Percentiles rank a stretch among this genome's conserved stretches.
These are phyloP conservation scores for Drosophila neoperkinsi DNA, from an alignment of 2,888 invertebrate species.

Conservation along the genomic window DNA sequence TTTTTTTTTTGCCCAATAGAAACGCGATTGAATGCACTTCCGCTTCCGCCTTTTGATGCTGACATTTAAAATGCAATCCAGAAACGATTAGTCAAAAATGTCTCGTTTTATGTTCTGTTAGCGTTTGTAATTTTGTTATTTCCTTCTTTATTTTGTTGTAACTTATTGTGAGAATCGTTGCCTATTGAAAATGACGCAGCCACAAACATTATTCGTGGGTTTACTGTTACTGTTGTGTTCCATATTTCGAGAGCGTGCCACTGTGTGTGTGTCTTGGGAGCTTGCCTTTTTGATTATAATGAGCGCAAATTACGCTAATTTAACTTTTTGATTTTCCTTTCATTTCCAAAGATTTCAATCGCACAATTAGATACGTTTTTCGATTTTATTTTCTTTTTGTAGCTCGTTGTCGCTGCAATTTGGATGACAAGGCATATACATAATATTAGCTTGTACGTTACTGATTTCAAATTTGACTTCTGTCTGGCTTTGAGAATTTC, in stretches of 20 bases:
- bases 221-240: constrained; percentile 4
- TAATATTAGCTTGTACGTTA: background rate
- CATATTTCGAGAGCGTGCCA: constrained; percentile 8
- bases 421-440: constrained; percentile 2
- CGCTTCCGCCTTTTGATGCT: constrained; percentile 45
- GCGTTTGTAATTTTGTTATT: constrained; percentile 6
- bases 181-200: constrained; percentile 50
- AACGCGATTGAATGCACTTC: constrained; percentile 59
- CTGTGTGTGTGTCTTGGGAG: constrained; percentile 14
- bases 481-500: constrained; percentile 11
- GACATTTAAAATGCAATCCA: constrained; percentile 61
- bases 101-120: constrained; percentile 16
- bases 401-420: constrained; percentile 32
- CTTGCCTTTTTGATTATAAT: constrained; percentile 61
- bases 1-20: background rate
- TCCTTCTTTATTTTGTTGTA: constrained; percentile 8
- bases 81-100: constrained; percentile 69
- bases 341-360: constrained; percentile 18
- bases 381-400: constrained; percentile 1
- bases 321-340: constrained; percentile 40
- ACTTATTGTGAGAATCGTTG: constrained; percentile 14
- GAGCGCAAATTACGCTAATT: constrained; percentile 68
- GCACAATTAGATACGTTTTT: constrained; percentile 1
- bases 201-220: constrained; percentile 21
- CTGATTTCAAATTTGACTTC: background rate